A percentile compares a stretch with the other conserved stretches of the same genome.
Conservation (phyloP, 2,888 invertebrate genomes). For the Dasysyrphus albostriatus region DNA sequence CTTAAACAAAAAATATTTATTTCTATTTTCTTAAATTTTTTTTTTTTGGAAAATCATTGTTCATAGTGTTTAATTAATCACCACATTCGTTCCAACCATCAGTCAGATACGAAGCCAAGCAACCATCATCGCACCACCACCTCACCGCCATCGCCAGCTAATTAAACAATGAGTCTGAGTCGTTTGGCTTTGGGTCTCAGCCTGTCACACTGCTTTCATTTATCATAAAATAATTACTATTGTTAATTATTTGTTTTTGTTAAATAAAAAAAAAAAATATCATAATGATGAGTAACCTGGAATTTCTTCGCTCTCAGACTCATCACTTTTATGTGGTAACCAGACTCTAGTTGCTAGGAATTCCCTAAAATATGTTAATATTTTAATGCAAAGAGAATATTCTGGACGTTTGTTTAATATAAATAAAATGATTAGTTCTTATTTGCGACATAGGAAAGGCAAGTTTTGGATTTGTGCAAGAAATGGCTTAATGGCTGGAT, state of each 20-base stretch:
- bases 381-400: too few relatives aligned
- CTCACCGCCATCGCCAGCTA: slow-evolving; percentile 52
- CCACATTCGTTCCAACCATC: slow-evolving; percentile 62
- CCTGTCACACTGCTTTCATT: slow-evolving; percentile 56
- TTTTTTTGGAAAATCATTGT: slow-evolving; percentile 46
- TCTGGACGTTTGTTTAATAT: too few relatives aligned
- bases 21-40: too few relatives aligned
- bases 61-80: slow-evolving; percentile 61
- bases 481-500: too few relatives aligned
- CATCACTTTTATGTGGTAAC: slow-evolving; percentile 48
- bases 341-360: not conserved
- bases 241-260: slow-evolving; percentile 18
- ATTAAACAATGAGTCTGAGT: slow-evolving; percentile 71
- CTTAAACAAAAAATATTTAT: slow-evolving; percentile 27
- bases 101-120: slow-evolving; percentile 39
- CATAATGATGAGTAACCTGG: slow-evolving; percentile 39
- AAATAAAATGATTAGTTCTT: too few relatives aligned
- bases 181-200: slow-evolving; percentile 37
- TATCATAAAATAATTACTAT: slow-evolving; percentile 45
- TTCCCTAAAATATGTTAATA: too few relatives aligned
- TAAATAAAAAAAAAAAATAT: not conserved
- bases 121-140: not conserved
- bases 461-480: too few relatives aligned
- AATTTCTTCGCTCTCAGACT: slow-evolving; percentile 39
- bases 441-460: too few relatives aligned